A percentile compares a stretch with the other conserved stretches of the same genome.
These are phyloP conservation scores for Tethea ocularis DNA, from an alignment of 2,888 invertebrate genomes.

Conservation along the genomic window DNA sequence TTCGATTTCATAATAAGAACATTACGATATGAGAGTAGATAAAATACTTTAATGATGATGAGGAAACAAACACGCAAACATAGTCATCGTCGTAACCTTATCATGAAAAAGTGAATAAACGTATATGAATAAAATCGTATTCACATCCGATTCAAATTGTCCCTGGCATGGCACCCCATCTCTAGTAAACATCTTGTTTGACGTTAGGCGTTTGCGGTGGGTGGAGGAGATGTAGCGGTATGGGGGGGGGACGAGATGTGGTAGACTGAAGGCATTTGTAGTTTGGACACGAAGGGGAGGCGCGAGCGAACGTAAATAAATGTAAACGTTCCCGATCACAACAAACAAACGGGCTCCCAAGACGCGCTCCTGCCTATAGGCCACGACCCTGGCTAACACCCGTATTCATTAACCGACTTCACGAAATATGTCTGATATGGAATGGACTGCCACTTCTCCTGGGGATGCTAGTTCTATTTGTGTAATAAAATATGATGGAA, in stretches of 20 bases:
- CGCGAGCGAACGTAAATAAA: constrained; percentile 46
- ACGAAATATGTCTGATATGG: background rate
- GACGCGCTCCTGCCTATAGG: constrained; percentile 17
- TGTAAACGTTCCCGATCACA: constrained; percentile 45
- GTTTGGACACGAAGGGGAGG: constrained; percentile 42
- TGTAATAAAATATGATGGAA: background rate
- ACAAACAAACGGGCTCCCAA: constrained; percentile 38
- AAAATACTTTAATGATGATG: no score
- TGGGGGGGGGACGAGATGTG: constrained; percentile 23
- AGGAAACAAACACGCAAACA: no score
- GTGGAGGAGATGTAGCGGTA: constrained; percentile 19
- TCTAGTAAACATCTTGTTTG: constrained; percentile 42
- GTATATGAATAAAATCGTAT: background rate
- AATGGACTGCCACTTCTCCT: background rate
- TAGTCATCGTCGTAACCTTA: no score
- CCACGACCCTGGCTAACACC: constrained; percentile 8
- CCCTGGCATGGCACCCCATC: constrained; percentile 32
- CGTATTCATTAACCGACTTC: background rate
- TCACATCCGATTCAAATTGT: constrained; percentile 24
- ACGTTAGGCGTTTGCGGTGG: constrained; percentile 21
- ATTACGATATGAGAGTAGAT: no score
- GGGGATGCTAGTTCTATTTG: background rate
- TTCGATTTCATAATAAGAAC: no score
- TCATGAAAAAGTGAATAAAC: background rate
- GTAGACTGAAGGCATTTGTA: constrained; percentile 40